Evolutionary conservation across 2,888 invertebrate species (phyloP).

Genomic region (Volucella inflata): DNA sequence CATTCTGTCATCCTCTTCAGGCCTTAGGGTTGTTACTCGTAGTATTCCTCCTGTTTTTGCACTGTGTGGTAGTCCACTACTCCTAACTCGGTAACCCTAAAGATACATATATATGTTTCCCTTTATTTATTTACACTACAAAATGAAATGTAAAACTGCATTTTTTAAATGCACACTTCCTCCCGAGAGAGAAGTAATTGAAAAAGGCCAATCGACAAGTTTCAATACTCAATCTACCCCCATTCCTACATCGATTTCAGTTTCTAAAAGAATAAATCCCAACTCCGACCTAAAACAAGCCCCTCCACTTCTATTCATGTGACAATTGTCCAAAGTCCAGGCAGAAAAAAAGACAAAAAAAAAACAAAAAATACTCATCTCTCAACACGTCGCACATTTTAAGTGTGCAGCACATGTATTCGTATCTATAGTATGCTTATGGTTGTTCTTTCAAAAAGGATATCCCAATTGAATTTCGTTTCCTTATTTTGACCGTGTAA

Average conservation of each 20-base stretch:
- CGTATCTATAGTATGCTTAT: neutral
- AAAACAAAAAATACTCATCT: constrained; percentile 14
- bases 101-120: no score
- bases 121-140: no score
- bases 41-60: no score
- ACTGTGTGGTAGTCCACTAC: no score
- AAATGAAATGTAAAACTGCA: neutral
- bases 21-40: no score
- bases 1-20: no score
- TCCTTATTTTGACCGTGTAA: constrained; percentile 17
- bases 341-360: neutral
- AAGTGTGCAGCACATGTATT: constrained; percentile 24
- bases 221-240: neutral
- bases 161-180: neutral
- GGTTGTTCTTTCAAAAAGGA: neutral
- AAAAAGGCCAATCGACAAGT: constrained; percentile 40
- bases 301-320: neutral
- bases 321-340: neutral
- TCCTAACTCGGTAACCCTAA: no score
- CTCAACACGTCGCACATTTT: constrained; percentile 46
- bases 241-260: constrained; percentile 1
- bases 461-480: constrained; percentile 60
- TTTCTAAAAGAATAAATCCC: constrained; percentile 42
- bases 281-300: constrained; percentile 15
- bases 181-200: constrained; percentile 30